Conservation (phyloP, 2,113 vertebrate genomes). For the Albula glossodonta region DNA sequence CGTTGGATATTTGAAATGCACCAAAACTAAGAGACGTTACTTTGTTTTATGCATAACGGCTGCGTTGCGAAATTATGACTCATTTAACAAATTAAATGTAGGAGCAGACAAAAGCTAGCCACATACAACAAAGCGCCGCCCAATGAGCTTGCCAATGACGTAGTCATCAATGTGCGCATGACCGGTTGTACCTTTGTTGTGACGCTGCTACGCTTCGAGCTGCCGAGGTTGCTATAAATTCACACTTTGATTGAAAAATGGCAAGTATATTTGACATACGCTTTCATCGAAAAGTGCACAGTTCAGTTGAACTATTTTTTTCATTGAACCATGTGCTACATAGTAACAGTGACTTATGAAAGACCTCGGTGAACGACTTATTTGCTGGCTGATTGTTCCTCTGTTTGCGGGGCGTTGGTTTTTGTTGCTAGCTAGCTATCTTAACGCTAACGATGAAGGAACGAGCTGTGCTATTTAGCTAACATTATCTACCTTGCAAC, state of each 20-base stretch:
- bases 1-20: not conserved
- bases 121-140: not conserved
- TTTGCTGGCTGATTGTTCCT: not conserved
- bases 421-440: not conserved
- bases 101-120: not conserved
- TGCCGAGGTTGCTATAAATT: not conserved
- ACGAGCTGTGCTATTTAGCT: not conserved
- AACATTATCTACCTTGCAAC: not conserved
- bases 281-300: not conserved
- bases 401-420: conserved; percentile 1
- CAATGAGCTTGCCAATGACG: not conserved
- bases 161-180: conserved; percentile 9
- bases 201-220: not conserved
- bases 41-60: not conserved
- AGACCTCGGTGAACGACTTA: too few relatives aligned
- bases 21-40: not conserved
- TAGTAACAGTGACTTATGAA: not conserved
- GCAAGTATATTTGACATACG: conserved; percentile 6
- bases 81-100: not conserved
- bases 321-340: not conserved
- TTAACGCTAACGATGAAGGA: not conserved
- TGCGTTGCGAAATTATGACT: not conserved
- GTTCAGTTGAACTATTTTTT: not conserved
- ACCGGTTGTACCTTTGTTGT: not conserved
- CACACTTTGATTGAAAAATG: conserved; percentile 10